These are phyloP conservation scores for Periophthalmodon schlosseri DNA, from an alignment of 2,113 vertebrate genomes.

Conservation along the genomic window DNA sequence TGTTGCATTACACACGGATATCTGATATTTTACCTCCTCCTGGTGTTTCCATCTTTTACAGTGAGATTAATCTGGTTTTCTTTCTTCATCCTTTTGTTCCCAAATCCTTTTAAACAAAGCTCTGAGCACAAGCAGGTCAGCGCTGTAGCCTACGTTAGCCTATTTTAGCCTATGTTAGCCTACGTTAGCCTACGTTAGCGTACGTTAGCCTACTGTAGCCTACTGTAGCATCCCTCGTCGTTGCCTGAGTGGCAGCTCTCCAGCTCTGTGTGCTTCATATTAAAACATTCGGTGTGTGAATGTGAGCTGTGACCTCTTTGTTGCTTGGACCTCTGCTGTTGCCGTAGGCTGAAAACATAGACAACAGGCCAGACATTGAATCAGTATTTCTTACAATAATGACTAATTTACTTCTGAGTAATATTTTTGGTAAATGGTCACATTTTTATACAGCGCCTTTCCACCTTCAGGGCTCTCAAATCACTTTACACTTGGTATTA, in stretches of 20 bases:
- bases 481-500: no score
- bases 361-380: background rate
- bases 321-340: slow-evolving; percentile 8
- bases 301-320: slow-evolving; percentile 17
- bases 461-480: no score
- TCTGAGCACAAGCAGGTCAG: slow-evolving; percentile 61
- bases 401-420: no score
- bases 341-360: background rate
- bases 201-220: slow-evolving; percentile 22
- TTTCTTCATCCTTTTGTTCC: slow-evolving; percentile 58
- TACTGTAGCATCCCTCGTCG: slow-evolving; percentile 56
- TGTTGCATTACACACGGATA: no score
- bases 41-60: slow-evolving; percentile 54
- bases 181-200: slow-evolving; percentile 43
- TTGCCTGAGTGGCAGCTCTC: slow-evolving; percentile 43
- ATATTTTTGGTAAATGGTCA: no score
- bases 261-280: slow-evolving; percentile 39
- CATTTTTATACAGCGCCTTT: no score
- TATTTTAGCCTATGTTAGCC: slow-evolving; percentile 32
- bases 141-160: slow-evolving; percentile 51
- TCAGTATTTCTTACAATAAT: no score
- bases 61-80: slow-evolving; percentile 59
- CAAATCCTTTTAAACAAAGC: slow-evolving; percentile 67
- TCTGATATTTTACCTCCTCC: slow-evolving; percentile 18
- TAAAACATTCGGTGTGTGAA: slow-evolving; percentile 26